Base-by-base conservation (phyloP, 2,797 vertebrate species). In the Mus spretus region DNA sequence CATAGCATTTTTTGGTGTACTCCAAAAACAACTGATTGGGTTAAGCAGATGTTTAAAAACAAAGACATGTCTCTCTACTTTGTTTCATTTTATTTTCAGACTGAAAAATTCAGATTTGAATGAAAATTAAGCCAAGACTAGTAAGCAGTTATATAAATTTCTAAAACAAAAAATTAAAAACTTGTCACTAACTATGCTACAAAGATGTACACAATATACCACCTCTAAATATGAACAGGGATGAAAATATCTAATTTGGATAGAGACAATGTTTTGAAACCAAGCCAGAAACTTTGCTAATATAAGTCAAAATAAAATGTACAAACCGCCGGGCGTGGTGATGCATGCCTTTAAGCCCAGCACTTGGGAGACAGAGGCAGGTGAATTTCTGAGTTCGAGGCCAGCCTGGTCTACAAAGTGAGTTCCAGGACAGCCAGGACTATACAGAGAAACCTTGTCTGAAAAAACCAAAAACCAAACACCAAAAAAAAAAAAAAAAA, bases 1-100 rank as follows among this genome's bases (percentile, higher is more conserved):
- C 98, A 90, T 99, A 99, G 90, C 99, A 99, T 86, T 99, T 99
- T 89, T 98, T 97, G 34, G 98, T 98, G 92, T 99, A 99, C 65
- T 99, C 99, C 89, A 99, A 84, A 97, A 99, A 99, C 74, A 99
- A 98, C 99, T 99, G 97, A 89, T 94, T 91, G 95, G 67, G 13
- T 80, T 65, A 89, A 96, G 40, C 44, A 94, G 81, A 97, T 83
- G 65, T 88, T 88, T 63, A 91, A 89, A 97, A 92, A 94, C 24
- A 95, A 90, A 91, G 75, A 47, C 26, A 90, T n/a, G 37, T 92
- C 70, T 96, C 70, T 86, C 57, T 95, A 95, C 63, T 87, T 85
- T 90, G 34, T 90, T 94, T 91, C 14, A 90, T 4, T 87, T 92
- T 95, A 89, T 59, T 77, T 67, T n/a, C 63, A 53, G 89, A 82